A percentile compares a stretch with the other conserved stretches of the same genome.
These are phyloP conservation scores for Agelastica alni DNA, from an alignment of 2,888 invertebrate species.

Conservation along the genomic window DNA sequence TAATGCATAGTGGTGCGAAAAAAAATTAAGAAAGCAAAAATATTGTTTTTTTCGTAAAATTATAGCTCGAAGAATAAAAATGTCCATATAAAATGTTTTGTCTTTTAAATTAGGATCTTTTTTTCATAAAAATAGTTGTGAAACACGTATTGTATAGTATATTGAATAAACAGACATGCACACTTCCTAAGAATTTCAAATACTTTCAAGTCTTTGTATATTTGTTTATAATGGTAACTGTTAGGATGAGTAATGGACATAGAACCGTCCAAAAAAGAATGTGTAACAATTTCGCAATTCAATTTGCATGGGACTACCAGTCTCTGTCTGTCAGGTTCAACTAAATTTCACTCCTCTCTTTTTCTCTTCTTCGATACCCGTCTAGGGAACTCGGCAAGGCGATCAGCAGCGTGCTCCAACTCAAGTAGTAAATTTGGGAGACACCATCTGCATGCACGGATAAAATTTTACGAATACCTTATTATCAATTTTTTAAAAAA, in stretches of 20 bases:
- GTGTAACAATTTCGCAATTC: slow-evolving; percentile 56
- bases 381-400: slow-evolving; percentile 42
- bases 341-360: slow-evolving; percentile 33
- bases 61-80: too few relatives aligned
- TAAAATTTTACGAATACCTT: too few relatives aligned
- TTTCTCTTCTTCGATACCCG: slow-evolving; percentile 21
- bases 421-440: slow-evolving; percentile 35
- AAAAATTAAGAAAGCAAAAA: too few relatives aligned
- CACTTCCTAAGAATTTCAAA: slow-evolving; percentile 25
- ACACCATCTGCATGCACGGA: slow-evolving; percentile 24
- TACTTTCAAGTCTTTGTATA: slow-evolving; percentile 21
- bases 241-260: slow-evolving; percentile 46
- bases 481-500: too few relatives aligned
- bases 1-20: too few relatives aligned
- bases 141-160: too few relatives aligned
- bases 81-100: too few relatives aligned
- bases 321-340: slow-evolving; percentile 50
- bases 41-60: too few relatives aligned
- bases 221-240: slow-evolving; percentile 37
- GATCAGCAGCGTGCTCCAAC: slow-evolving; percentile 40
- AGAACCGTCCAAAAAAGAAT: slow-evolving; percentile 47
- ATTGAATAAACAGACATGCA: neutral
- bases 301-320: slow-evolving; percentile 53
- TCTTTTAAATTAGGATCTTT: too few relatives aligned
- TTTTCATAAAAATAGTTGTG: too few relatives aligned